phyloP scores from a whole-genome alignment of 2,113 vertebrate species.

The Spermophilus dauricus region DNA sequence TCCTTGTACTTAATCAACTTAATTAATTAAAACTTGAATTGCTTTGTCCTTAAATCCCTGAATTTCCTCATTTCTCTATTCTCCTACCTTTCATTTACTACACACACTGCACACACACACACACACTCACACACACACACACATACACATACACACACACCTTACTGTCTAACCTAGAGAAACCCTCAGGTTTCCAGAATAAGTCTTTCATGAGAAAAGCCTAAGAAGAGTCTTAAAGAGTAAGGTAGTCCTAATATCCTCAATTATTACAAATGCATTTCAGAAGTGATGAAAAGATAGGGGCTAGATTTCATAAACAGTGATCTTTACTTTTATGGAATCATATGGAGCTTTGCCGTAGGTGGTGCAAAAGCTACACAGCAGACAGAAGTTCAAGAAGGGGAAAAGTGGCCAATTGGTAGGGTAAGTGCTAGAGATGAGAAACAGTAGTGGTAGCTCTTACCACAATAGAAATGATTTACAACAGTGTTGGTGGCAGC shows the following conservation, averaged over 20 bases:
- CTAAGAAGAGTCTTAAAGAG: not conserved
- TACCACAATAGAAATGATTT: not conserved
- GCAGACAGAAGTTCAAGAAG: not conserved
- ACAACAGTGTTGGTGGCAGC: not conserved
- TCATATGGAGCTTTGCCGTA: not conserved
- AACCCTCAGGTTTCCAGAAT: not conserved
- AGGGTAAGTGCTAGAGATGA: not conserved
- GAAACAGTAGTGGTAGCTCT: not conserved
- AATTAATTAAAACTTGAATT: constrained; percentile 13
- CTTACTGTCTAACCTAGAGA: not conserved
- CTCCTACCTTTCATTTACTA: not conserved
- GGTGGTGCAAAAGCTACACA: not conserved
- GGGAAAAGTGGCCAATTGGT: not conserved
- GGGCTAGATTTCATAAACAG: not conserved
- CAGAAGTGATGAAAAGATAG: not conserved
- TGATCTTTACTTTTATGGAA: not conserved
- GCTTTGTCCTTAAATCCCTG: not conserved
- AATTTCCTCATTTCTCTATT: not conserved
- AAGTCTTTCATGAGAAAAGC: not conserved
- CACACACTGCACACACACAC: not conserved
- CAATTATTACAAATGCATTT: not conserved
- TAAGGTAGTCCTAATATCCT: not conserved
- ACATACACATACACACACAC: not conserved
- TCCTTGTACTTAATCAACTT: not conserved
- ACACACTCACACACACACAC: not conserved